These are phyloP conservation scores for Todiramphus saurophagus DNA, from an alignment of 2,113 vertebrate species.

Conservation along the genomic window DNA sequence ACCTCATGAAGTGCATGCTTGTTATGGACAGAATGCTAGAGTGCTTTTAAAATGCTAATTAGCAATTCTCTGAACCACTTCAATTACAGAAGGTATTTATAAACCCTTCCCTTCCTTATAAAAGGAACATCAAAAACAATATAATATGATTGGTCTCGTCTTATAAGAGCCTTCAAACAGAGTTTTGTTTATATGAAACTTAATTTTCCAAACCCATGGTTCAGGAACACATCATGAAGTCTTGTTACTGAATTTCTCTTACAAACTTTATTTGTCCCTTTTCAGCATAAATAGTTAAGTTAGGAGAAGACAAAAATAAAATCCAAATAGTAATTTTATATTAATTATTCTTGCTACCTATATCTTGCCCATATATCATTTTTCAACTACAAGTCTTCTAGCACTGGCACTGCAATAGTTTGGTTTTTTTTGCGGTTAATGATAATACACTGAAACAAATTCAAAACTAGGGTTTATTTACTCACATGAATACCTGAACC, in stretches of 20 bases:
- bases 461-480: not conserved
- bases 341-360: not conserved
- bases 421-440: not conserved
- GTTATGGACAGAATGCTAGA: not conserved
- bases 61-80: slow-evolving; percentile 52
- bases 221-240: not conserved
- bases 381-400: not conserved
- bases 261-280: not conserved
- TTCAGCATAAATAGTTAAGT: not conserved
- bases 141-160: slow-evolving; percentile 35
- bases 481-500: not conserved
- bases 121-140: slow-evolving; percentile 53
- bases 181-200: slow-evolving; percentile 48
- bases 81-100: slow-evolving; percentile 51
- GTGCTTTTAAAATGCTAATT: slow-evolving; percentile 47
- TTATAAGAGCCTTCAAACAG: slow-evolving; percentile 38
- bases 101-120: slow-evolving; percentile 32
- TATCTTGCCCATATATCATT: not conserved
- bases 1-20: not conserved
- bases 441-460: not conserved
- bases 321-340: not conserved
- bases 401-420: not conserved
- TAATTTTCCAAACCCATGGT: slow-evolving; percentile 16
- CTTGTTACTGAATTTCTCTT: not conserved
- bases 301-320: not conserved